Base-by-base conservation (phyloP, 2,113 vertebrate species). In the Gymnarchus niloticus region DNA sequence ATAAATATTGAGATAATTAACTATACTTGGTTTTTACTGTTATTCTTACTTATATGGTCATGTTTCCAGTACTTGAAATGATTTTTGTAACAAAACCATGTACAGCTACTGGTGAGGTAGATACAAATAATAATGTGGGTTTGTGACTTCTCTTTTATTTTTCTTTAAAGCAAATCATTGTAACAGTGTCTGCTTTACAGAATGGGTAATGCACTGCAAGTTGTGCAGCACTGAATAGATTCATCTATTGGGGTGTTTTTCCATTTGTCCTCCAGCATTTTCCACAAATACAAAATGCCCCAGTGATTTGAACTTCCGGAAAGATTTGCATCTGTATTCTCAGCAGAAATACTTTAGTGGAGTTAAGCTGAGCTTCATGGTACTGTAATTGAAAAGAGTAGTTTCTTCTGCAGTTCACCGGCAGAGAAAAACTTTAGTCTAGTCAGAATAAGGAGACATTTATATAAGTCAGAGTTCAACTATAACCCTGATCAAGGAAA, bases 131-230 rank as follows among this genome's bases (percentile, higher is more conserved):
- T n/a, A 48, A 80, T 48, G 46, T 25, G 46, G 46, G 46, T 28
- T 1, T 56, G 25, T 52, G 78, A 12, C 4, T 54, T 51, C 21
- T 81, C 33, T 51, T 51, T n/a, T 4, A 61, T 76, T 76, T 41
- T 52, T 81, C 25, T 84, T 84, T 69, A 61, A 84, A 48, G 56
- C 41, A 65, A 84, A 83, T 57, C 54, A 56, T 52, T 25, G 21
- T 56, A 19, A 5, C 52, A 56, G 54, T n/a, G 78, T n/a, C 12
- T 56, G 7, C 52, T 2, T 81, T 52, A 81, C 51, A 83, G 48
- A 57, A 56, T 37, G 37, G 25, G 6, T 41, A 25, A 83, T 48
- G 17, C 83, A 37, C 6, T 73, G 25, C 49, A 69, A 21, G 28
- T 49, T 51, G 23, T 57, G 56, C n/a, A 84, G 48, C 23, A 44